phyloP scores from a whole-genome alignment of 2,888 invertebrate species.

The Drosophila koepferae region DNA sequence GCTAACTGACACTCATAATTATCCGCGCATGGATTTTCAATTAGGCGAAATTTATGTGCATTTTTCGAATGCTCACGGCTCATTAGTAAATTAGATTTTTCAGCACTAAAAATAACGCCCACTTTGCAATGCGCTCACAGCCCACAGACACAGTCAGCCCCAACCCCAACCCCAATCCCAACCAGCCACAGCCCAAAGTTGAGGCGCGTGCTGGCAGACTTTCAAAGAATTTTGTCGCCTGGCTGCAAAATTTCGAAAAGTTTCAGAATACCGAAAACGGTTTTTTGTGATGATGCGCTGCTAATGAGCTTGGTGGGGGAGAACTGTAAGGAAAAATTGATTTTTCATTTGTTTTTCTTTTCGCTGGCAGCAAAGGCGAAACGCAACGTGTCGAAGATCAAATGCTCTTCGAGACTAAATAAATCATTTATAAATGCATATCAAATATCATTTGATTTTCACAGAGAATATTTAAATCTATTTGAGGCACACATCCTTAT shows the following conservation, averaged over 20 bases:
- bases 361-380: not conserved
- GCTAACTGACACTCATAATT: slow-evolving; percentile 70
- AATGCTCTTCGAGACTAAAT: slow-evolving; percentile 27
- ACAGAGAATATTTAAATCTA: not conserved
- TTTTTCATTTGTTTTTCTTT: slow-evolving; percentile 67
- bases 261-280: slow-evolving; percentile 40
- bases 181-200: not conserved
- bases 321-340: slow-evolving; percentile 69
- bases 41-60: slow-evolving; percentile 79
- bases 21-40: slow-evolving; percentile 77
- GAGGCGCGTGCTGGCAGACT: slow-evolving; percentile 42
- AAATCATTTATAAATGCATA: slow-evolving; percentile 1
- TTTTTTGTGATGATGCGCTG: slow-evolving; percentile 47
- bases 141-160: not conserved
- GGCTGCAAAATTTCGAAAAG: slow-evolving; percentile 74
- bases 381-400: slow-evolving; percentile 1
- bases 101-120: slow-evolving; percentile 67
- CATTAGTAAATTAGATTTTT: slow-evolving; percentile 76
- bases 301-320: slow-evolving; percentile 64
- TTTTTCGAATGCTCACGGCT: slow-evolving; percentile 75
- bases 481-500: not conserved
- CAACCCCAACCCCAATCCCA: not conserved
- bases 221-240: slow-evolving; percentile 74
- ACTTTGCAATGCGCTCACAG: slow-evolving; percentile 17
- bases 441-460: not conserved